Base-by-base conservation (phyloP, 2,113 vertebrate genomes). In the Acrocephalus arundinaceus region DNA sequence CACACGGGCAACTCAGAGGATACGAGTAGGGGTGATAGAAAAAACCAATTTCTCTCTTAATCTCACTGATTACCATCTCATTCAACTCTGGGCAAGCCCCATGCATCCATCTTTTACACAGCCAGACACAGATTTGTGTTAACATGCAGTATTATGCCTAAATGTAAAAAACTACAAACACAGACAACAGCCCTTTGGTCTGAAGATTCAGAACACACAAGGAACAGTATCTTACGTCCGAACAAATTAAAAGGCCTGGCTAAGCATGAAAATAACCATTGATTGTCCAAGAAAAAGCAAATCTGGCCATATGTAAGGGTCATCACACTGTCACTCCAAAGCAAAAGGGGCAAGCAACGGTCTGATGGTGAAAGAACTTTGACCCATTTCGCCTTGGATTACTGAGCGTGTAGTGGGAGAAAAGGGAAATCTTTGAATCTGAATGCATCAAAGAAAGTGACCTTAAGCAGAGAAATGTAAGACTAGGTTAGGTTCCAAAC, bases 241-340 rank as follows among this genome's bases (percentile, higher is more conserved):
- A 91, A 89, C 67, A n/a, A 87, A 85, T 61, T 82, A 82, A 75
- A 89, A 48, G 39, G 30, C 39, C 70, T 75, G 45, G 71, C 81
- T 89, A 94, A 89, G 66, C 62, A 75, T 45, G 58, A 78, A 93
- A 95, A 78, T 66, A 89, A 70, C 49, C 31, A 58, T 86, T 74
- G 61, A 31, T 25, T 82, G 20, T 75, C 62, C 49, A 35, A 9
- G 35, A 66, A 70, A 90, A 81, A 84, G 37, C 45, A 80, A 54
- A 67, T 55, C 33, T 62, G 61, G 31, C 54, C 31, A 41, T 3
- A 0, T 21, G 4, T 59, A 71, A 67, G 30, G 33, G 25, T 67
- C 65, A 77, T 46, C 59, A 25, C 4, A 73, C 21, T 48, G 35
- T 23, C 0, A 0, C 20, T 78, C 59, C 89, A 84, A 81, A 80